Evolutionary conservation across 2,888 invertebrate species (phyloP), one percentile per base, ranked within the genome.

Genomic region (Ochlodes sylvanus): DNA sequence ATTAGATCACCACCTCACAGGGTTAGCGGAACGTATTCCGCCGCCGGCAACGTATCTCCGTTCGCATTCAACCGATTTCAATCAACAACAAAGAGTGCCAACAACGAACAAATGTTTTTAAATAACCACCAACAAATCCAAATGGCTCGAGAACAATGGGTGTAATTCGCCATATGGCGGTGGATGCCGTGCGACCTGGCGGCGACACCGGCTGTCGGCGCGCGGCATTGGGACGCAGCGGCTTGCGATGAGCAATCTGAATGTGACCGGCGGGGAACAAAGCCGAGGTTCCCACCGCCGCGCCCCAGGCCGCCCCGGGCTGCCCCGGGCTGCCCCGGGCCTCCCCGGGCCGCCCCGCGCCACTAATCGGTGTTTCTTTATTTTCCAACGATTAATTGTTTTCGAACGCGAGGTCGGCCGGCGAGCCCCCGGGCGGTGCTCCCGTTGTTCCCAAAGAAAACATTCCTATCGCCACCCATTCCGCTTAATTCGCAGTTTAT

Each of bases 341-440:
- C 44, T 15, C 44, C 90, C 87, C 83, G 82, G 76, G 83, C 85
- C 77, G 75, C 79, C 81, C 79, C 74, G 71, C 64, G 75, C 44
- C 66, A 66, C 69, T 75, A 75, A 76, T 77, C 76, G 73, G 77
- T 74, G 75, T 79, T 82, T 79, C 81, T 82, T 83, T 77, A 75
- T 81, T 85, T 81, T 84, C 82, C 79, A 79, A 79, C 80, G 72
- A 79, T 82, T 90, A 90, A 91, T 92, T 91, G 91, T 92, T 92
- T 88, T 87, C 78, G 80, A 86, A 85, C 79, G 74, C 80, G 86
- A 90, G 90, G 89, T 80, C 82, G 86, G 84, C 82, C 79, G 85
- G 77, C 76, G 78, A 77, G 87, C 90, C 91, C 84, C 76, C 80
- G 79, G 90, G 90, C 86, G 86, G 75, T 71, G 74, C 76, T 73